Evolutionary conservation across 2,797 vertebrate species (phyloP).

Genomic region (Garrulus glandarius): DNA sequence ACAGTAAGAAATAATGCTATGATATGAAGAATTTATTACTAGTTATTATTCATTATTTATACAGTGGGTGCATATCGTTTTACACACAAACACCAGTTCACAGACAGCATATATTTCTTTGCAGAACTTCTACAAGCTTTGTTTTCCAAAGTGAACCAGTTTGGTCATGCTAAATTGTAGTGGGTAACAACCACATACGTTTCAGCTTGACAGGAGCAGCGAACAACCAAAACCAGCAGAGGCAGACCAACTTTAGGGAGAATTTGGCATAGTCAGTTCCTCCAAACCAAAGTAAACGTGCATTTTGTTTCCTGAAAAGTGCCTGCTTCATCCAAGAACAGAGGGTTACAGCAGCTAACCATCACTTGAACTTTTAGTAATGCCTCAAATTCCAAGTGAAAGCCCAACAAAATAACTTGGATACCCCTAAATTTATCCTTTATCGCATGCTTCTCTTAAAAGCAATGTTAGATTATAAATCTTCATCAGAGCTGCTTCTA

Average conservation of each 20-base stretch:
- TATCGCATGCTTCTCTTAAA: neutral
- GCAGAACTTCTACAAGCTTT: conserved; percentile 12
- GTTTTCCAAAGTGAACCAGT: neutral
- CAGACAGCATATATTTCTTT: neutral
- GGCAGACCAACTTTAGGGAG: neutral
- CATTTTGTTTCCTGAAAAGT: neutral
- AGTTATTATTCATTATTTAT: conserved; percentile 52
- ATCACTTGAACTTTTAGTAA: neutral
- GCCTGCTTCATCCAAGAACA: neutral
- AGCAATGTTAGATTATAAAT: neutral
- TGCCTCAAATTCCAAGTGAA: neutral
- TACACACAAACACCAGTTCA: conserved; percentile 30
- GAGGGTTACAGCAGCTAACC: neutral
- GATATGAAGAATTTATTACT: conserved; percentile 39
- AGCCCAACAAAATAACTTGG: neutral
- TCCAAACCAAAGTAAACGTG: neutral
- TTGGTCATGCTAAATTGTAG: neutral
- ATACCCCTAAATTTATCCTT: neutral
- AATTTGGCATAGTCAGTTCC: neutral
- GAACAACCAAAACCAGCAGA: neutral
- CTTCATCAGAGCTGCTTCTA: neutral
- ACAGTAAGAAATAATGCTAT: neutral
- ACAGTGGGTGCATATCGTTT: neutral
- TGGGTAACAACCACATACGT: neutral
- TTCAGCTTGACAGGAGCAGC: neutral